phyloP scores from a whole-genome alignment of 2,797 vertebrate genomes.

The Muraenolepis orangiensis region DNA sequence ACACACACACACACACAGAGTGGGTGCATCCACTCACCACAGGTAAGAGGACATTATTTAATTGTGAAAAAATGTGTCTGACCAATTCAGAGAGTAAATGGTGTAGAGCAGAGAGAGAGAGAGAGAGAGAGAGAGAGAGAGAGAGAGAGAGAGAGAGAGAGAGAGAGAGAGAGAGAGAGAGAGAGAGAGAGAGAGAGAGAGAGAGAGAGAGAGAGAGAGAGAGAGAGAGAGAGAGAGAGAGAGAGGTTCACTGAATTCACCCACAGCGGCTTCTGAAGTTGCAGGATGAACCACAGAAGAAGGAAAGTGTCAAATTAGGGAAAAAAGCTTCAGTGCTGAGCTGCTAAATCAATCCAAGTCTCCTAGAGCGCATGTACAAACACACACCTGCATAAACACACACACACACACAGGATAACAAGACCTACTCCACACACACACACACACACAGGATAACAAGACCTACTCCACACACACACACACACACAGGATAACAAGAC shows the following conservation, averaged over 20 bases:
- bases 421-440: constrained; percentile 21
- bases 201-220: constrained; percentile 44
- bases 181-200: constrained; percentile 47
- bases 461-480: no score
- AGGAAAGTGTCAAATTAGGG: constrained; percentile 78
- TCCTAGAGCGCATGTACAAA: constrained; percentile 59
- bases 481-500: constrained; percentile 9
- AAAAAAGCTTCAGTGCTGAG: constrained; percentile 68
- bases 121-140: constrained; percentile 42
- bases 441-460: constrained; percentile 22
- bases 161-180: constrained; percentile 30
- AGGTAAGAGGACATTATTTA: background rate
- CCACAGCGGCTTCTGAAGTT: constrained; percentile 70
- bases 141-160: constrained; percentile 33
- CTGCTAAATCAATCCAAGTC: constrained; percentile 78
- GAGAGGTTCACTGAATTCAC: constrained; percentile 59
- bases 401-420: constrained; percentile 20
- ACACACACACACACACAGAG: background rate
- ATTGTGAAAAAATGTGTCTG: constrained; percentile 19
- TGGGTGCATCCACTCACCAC: background rate
- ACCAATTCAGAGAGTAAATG: constrained; percentile 46
- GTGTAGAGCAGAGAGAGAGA: constrained; percentile 13
- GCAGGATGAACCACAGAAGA: constrained; percentile 73
- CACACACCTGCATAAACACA: constrained; percentile 12
- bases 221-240: constrained; percentile 31